Percentiles rank a stretch among this genome's conserved stretches.
Conservation (phyloP, 2,797 vertebrate species). For the Loris lydekkerianus region DNA sequence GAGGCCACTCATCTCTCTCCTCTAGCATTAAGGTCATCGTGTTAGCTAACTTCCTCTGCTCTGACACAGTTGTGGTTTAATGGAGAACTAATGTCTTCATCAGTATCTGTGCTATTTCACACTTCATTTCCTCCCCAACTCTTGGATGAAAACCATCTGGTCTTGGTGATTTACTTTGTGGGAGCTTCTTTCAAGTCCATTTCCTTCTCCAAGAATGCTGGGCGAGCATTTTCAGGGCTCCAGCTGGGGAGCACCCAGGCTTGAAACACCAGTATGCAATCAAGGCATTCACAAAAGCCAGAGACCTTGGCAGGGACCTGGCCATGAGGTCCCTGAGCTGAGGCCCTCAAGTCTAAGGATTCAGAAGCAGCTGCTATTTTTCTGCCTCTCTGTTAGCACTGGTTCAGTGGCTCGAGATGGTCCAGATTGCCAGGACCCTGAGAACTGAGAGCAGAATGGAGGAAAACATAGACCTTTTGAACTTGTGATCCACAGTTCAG, state of each 20-base stretch:
- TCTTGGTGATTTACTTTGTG: conserved; percentile 87
- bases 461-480: background rate
- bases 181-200: conserved; percentile 83
- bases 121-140: conserved; percentile 88
- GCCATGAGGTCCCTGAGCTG: background rate
- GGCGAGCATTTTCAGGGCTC: conserved; percentile 74
- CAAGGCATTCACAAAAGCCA: conserved; percentile 75
- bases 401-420: background rate
- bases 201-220: conserved; percentile 74
- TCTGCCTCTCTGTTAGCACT: background rate
- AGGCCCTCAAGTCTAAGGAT: conserved; percentile 39
- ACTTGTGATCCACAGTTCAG: background rate
- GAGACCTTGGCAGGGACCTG: conserved; percentile 65
- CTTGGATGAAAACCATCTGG: conserved; percentile 88
- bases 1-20: conserved; percentile 67
- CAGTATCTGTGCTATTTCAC: conserved; percentile 89
- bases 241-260: conserved; percentile 81
- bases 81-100: conserved; percentile 86
- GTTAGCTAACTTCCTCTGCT: conserved; percentile 73
- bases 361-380: conserved; percentile 53
- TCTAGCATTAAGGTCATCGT: conserved; percentile 74
- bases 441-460: background rate
- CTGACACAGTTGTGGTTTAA: conserved; percentile 82
- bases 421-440: background rate
- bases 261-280: conserved; percentile 73